Base-by-base conservation (phyloP, 2,797 vertebrate species). In the Centroberyx gerrardi region DNA sequence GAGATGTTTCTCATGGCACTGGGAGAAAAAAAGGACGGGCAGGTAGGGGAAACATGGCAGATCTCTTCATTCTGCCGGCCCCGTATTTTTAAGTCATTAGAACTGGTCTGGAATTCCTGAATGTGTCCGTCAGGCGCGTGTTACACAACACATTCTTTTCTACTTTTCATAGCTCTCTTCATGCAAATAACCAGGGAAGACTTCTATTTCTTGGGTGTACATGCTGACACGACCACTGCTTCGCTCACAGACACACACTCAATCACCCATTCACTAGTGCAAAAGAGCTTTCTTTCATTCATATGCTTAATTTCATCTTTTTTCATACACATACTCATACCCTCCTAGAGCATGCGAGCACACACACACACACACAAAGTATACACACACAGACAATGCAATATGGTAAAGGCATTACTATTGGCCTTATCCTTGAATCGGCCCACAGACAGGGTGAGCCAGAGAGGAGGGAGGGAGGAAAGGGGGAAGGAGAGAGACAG, bases 81-180 rank as follows among this genome's bases (percentile, higher is more conserved):
- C 88, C 92, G 92, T 91, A 90, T 95, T 95, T 96, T 95, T 93
- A 92, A 94, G 91, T 90, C 93, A 95, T 95, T 93, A 95, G 88
- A 87, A 76, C 76, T 77, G 69, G 88, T 84, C 91, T 94, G 92
- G 92, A 94, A 92, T 93, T 91, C 83, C 82, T 91, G 77, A 90
- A 88, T 68, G 76, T 74, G 76, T 83, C 74, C 67, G 82, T 85
- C 80, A 76, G 76, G 70, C 75, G 73, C 68, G 80, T 63, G 91
- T 94, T 93, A 91, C 82, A 92, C 90, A 94, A 94, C 89, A 86
- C 88, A 84, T 91, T 92, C 87, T 87, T 88, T 71, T 83, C 60
- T 72, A 33, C 52, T 85, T 91, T 92, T 91, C 85, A 83, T 86
- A 40, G 79, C 75, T 86, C 74, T 88, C 73, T 62, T 69, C 73